phyloP scores from a whole-genome alignment of 53 echinoderm and acorn worm species.

The Henricia sp. region DNA sequence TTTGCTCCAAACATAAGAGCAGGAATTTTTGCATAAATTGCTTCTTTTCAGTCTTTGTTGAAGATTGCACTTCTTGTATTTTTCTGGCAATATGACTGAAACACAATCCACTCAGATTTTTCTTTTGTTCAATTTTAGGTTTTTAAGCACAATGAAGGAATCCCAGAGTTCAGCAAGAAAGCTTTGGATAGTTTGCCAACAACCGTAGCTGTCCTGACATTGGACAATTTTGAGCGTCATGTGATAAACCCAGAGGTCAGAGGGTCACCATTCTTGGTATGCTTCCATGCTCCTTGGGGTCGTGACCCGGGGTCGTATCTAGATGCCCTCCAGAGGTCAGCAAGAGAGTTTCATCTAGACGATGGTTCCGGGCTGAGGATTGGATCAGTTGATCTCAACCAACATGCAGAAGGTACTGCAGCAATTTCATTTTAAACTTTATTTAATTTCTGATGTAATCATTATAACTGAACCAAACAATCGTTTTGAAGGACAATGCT shows the following conservation, averaged over 20 bases:
- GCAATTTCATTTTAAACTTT: neutral
- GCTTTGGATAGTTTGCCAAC: slow-evolving; percentile 7
- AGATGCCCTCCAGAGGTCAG: slow-evolving; percentile 64
- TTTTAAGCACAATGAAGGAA: neutral
- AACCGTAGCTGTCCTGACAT: slow-evolving; percentile 1
- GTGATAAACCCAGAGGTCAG: slow-evolving; percentile 21
- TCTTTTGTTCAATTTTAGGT: neutral
- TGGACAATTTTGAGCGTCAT: slow-evolving; percentile 45
- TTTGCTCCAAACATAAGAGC: neutral
- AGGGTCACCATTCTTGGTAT: slow-evolving; percentile 65
- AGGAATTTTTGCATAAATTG: too few relatives aligned
- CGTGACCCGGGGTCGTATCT: slow-evolving; percentile 65
- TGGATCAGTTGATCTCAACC: slow-evolving; percentile 73
- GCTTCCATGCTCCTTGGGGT: slow-evolving; percentile 93
- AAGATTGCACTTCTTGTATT: too few relatives aligned
- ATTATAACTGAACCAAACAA: too few relatives aligned
- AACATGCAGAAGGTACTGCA: slow-evolving; percentile 83
- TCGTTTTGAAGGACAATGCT: too few relatives aligned
- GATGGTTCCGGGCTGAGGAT: slow-evolving; percentile 67
- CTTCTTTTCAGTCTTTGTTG: too few relatives aligned
- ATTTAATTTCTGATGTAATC: neutral
- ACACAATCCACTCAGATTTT: neutral
- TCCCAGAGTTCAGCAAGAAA: slow-evolving; percentile 10
- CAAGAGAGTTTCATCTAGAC: slow-evolving; percentile 42
- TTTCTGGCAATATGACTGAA: too few relatives aligned